Evolutionary conservation across 2,888 invertebrate species (phyloP).

Genomic region (Odontomyia ornata): DNA sequence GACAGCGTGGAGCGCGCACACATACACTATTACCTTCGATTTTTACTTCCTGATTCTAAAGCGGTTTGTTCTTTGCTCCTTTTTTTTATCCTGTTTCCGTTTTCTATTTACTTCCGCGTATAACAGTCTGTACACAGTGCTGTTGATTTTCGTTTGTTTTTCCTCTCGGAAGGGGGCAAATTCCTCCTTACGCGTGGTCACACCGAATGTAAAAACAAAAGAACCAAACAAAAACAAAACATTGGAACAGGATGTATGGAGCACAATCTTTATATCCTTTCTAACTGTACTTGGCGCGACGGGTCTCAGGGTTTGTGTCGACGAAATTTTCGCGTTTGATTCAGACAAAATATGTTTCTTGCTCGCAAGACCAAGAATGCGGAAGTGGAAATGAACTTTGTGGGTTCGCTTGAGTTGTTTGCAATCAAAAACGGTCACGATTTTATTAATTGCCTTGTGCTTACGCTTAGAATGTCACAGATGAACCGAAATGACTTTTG

Average conservation of each 20-base stretch:
- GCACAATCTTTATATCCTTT: neutral
- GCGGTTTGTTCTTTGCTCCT: neutral
- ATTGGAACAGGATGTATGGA: neutral
- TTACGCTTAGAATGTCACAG: neutral
- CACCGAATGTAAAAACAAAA: too few species aligned
- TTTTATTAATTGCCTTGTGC: too few species aligned
- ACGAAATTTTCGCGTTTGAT: too few species aligned
- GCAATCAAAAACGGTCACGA: too few species aligned
- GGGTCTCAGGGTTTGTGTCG: neutral
- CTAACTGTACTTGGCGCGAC: neutral
- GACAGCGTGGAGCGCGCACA: slow-evolving; percentile 8
- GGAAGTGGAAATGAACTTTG: neutral
- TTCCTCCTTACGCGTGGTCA: too few species aligned
- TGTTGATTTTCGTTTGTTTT: too few species aligned
- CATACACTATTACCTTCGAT: neutral
- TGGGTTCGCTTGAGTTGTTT: neutral
- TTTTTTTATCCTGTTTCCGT: neutral
- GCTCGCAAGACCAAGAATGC: neutral
- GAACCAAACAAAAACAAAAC: neutral
- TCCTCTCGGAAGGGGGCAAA: too few species aligned
- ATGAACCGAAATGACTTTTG: neutral
- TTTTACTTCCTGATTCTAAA: neutral
- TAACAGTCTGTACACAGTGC: too few species aligned
- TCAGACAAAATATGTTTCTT: neutral
- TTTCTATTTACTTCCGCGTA: neutral